These are phyloP conservation scores for Rhizoglyphus robini DNA, from an alignment of 1,140 invertebrate species.

Conservation along the genomic window DNA sequence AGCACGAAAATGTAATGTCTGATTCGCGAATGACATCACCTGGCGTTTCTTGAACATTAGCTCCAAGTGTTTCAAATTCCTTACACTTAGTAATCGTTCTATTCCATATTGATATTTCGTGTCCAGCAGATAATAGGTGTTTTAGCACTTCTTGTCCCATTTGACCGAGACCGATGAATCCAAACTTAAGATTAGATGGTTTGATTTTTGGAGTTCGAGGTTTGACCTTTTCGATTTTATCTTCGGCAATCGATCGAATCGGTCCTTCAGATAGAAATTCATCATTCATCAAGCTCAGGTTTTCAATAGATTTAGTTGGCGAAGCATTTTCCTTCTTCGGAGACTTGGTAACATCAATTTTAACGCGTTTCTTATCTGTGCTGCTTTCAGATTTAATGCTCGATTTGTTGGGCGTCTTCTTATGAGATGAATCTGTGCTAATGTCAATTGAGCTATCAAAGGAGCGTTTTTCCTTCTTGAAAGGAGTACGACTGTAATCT, in stretches of 20 bases:
- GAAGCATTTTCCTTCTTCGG: neutral
- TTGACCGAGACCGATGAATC: constrained; percentile 84
- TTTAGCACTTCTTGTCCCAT: constrained; percentile 94
- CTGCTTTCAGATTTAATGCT: neutral
- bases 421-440: too few species aligned
- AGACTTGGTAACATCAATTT: neutral
- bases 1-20: constrained; percentile 88
- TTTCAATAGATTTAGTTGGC: neutral
- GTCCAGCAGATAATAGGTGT: constrained; percentile 82
- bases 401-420: neutral
- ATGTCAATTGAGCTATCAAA: constrained; percentile 7
- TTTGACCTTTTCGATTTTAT: neutral
- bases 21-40: constrained; percentile 77
- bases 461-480: constrained; percentile 16
- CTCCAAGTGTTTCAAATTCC: constrained; percentile 59
- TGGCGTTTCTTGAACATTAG: constrained; percentile 61
- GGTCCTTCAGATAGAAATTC: neutral
- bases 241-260: neutral
- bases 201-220: constrained; percentile 30
- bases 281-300: neutral
- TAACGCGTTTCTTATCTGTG: constrained; percentile 7
- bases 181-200: constrained; percentile 72
- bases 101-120: constrained; percentile 87
- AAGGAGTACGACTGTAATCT: constrained; percentile 24
- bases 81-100: constrained; percentile 71